phyloP scores from a whole-genome alignment of 2,797 vertebrate species.

The Paedocypris micromegethes region DNA sequence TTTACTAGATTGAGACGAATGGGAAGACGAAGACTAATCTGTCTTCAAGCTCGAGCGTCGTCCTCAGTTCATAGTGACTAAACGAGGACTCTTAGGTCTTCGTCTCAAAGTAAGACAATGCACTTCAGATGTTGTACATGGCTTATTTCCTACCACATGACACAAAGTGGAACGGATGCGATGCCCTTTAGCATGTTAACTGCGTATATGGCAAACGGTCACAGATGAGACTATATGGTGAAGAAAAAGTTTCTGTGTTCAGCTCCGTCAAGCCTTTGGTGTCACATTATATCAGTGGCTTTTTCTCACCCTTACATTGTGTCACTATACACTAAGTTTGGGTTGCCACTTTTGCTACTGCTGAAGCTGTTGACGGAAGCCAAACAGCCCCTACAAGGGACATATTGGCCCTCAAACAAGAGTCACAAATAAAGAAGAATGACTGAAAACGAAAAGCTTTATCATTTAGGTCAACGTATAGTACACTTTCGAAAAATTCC shows the following conservation, averaged over 20 bases:
- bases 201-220: conserved; percentile 1
- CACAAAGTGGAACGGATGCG: not conserved
- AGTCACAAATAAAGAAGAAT: conserved; percentile 17
- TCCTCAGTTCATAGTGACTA: not conserved
- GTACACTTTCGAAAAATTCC: no score
- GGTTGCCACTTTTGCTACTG: conserved; percentile 45
- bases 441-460: conserved; percentile 1
- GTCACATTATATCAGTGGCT: conserved; percentile 22
- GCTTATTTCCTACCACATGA: not conserved
- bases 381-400: conserved; percentile 45
- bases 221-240: conserved; percentile 3
- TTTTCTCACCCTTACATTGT: conserved; percentile 14
- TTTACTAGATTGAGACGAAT: not conserved
- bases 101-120: not conserved
- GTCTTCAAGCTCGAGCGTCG: not conserved
- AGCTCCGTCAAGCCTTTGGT: not conserved
- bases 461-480: not conserved
- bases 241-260: conserved; percentile 13
- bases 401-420: conserved; percentile 41
- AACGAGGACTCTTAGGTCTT: not conserved
- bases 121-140: not conserved
- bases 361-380: conserved; percentile 41
- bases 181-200: conserved; percentile 4
- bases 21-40: not conserved
- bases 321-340: conserved; percentile 15